These are phyloP conservation scores for Flexamia atlantica DNA, from an alignment of 2,888 invertebrate genomes.

Conservation along the genomic window DNA sequence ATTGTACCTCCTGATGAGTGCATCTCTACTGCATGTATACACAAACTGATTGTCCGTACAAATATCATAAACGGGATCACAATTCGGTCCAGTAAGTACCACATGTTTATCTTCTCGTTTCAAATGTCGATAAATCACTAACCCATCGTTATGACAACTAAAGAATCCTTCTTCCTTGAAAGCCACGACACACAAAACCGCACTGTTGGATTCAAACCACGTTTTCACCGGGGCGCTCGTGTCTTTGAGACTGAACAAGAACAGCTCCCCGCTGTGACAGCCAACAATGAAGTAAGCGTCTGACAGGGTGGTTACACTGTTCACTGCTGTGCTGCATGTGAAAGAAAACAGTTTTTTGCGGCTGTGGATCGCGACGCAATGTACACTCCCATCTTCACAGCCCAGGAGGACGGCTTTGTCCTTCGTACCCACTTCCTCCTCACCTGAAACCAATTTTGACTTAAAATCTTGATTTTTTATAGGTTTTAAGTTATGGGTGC, in stretches of 20 bases:
- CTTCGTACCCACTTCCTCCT: slow-evolving; percentile 79
- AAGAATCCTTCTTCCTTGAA: slow-evolving; percentile 77
- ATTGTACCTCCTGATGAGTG: slow-evolving; percentile 81
- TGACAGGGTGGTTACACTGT: slow-evolving; percentile 77
- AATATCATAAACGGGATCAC: slow-evolving; percentile 83
- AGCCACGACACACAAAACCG: slow-evolving; percentile 77
- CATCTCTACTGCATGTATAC: slow-evolving; percentile 82
- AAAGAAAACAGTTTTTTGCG: slow-evolving; percentile 75
- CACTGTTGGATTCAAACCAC: slow-evolving; percentile 79
- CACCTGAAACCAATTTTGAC: slow-evolving; percentile 70
- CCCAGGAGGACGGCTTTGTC: slow-evolving; percentile 81
- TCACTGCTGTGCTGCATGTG: slow-evolving; percentile 77
- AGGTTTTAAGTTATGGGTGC: too few relatives aligned
- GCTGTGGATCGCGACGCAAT: slow-evolving; percentile 78
- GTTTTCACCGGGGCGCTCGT: slow-evolving; percentile 72
- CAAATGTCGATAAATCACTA: slow-evolving; percentile 78
- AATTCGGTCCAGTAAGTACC: slow-evolving; percentile 84
- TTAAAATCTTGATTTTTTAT: too few relatives aligned
- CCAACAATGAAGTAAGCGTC: slow-evolving; percentile 75
- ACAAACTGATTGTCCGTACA: slow-evolving; percentile 78
- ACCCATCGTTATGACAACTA: slow-evolving; percentile 81
- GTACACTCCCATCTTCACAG: slow-evolving; percentile 80
- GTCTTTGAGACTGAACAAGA: slow-evolving; percentile 72
- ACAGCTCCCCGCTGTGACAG: slow-evolving; percentile 78
- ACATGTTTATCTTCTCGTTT: slow-evolving; percentile 73